phyloP scores from a whole-genome alignment of 2,888 invertebrate genomes.

The Cryptus viduatorius region DNA sequence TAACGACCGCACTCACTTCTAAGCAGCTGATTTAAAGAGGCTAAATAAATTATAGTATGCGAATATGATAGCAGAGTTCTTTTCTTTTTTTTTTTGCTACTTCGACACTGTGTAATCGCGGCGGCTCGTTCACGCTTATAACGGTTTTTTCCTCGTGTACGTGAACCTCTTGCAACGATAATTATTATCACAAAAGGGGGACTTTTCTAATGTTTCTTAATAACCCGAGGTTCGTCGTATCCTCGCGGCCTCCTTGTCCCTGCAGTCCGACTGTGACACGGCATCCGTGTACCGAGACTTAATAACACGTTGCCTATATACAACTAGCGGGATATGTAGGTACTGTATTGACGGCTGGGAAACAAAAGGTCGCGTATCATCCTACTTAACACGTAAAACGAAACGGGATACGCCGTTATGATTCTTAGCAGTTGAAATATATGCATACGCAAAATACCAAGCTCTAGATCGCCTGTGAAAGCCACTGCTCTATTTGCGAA shows the following conservation, averaged over 20 bases:
- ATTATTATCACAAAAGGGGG: slow-evolving; percentile 24
- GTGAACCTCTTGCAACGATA: slow-evolving; percentile 17
- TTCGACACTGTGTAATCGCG: slow-evolving; percentile 27
- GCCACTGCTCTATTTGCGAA: not conserved
- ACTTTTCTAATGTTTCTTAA: slow-evolving; percentile 28
- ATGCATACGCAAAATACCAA: not conserved
- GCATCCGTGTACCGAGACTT: not conserved
- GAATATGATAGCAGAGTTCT: slow-evolving; percentile 4
- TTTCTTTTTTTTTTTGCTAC: slow-evolving; percentile 39
- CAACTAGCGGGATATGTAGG: slow-evolving; percentile 21
- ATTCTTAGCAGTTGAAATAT: not conserved
- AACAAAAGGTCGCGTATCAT: too few relatives aligned
- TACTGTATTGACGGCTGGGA: not conserved
- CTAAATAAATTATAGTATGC: slow-evolving; percentile 36
- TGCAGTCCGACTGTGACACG: slow-evolving; percentile 24
- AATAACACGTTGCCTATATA: slow-evolving; percentile 33
- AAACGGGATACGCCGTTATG: too few relatives aligned
- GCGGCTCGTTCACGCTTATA: slow-evolving; percentile 22
- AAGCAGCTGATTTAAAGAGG: slow-evolving; percentile 37
- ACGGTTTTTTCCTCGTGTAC: slow-evolving; percentile 17
- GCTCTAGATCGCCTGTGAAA: slow-evolving; percentile 7
- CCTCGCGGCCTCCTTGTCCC: slow-evolving; percentile 44
- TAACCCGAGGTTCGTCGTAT: slow-evolving; percentile 37
- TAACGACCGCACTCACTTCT: slow-evolving; percentile 35
- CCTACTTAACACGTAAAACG: too few relatives aligned